phyloP scores from a whole-genome alignment of 2,113 vertebrate genomes.

The Calypte anna region DNA sequence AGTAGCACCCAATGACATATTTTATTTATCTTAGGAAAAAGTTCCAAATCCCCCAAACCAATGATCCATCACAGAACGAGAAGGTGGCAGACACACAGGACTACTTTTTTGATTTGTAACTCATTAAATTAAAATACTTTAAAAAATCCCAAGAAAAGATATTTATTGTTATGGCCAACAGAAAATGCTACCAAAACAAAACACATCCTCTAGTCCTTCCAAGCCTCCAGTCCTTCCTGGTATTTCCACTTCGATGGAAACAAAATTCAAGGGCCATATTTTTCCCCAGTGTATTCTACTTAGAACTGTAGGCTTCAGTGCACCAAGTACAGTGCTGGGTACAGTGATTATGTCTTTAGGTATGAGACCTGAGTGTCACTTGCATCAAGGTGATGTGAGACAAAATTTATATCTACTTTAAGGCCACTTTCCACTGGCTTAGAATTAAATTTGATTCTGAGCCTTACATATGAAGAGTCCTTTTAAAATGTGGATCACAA shows the following conservation, averaged over 20 bases:
- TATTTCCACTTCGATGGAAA: constrained; percentile 27
- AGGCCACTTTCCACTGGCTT: constrained; percentile 29
- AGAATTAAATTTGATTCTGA: constrained; percentile 1
- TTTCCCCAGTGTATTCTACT: background rate
- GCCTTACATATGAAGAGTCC: background rate
- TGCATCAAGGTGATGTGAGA: constrained; percentile 40
- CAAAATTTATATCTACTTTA: constrained; percentile 26
- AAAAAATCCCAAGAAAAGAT: background rate
- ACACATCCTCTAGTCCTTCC: background rate
- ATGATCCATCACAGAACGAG: background rate
- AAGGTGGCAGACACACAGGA: background rate
- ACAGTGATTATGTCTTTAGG: background rate
- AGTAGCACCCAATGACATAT: background rate
- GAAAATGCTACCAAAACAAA: background rate
- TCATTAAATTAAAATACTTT: background rate
- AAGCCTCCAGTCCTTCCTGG: constrained; percentile 26
- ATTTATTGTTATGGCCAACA: background rate
- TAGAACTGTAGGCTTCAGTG: background rate
- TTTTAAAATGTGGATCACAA: background rate
- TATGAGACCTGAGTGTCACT: background rate
- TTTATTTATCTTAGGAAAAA: background rate
- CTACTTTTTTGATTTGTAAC: background rate
- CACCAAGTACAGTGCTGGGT: background rate
- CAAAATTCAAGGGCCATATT: constrained; percentile 1
- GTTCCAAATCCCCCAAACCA: background rate